Evolutionary conservation across 2,888 invertebrate species (phyloP).

Genomic region (Sinodicranocentrus sp.): DNA sequence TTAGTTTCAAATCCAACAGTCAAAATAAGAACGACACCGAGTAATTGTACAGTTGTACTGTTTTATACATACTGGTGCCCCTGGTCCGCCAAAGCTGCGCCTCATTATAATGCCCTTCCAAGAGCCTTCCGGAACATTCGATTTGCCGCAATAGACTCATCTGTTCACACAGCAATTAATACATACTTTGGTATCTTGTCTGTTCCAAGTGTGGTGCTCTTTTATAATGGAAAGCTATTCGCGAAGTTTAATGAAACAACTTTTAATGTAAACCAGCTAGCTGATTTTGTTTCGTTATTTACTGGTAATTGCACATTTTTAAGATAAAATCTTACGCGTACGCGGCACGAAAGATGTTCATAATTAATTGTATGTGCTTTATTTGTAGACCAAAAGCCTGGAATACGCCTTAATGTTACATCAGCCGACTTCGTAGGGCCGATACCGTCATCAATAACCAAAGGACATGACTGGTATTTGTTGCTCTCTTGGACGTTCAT

Average conservation of each 20-base stretch:
- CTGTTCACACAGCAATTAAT: constrained; percentile 81
- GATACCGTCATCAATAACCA: constrained; percentile 86
- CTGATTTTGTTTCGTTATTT: constrained; percentile 86
- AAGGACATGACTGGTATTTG: constrained; percentile 89
- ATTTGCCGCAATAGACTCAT: constrained; percentile 89
- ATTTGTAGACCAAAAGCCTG: constrained; percentile 82
- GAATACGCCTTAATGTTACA: constrained; percentile 84
- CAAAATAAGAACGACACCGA: constrained; percentile 83
- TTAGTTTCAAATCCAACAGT: constrained; percentile 84
- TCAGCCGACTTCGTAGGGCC: constrained; percentile 90
- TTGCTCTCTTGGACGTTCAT: constrained; percentile 93
- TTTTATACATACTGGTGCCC: constrained; percentile 93
- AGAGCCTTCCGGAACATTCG: constrained; percentile 91
- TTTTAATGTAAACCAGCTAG: constrained; percentile 88
- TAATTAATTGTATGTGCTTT: constrained; percentile 14
- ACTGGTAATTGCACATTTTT: too few species aligned
- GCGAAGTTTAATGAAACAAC: constrained; percentile 91
- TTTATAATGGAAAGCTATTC: constrained; percentile 92
- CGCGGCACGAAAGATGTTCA: too few species aligned
- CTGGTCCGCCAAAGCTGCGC: constrained; percentile 93
- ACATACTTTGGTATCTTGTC: constrained; percentile 95
- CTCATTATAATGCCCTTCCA: constrained; percentile 93
- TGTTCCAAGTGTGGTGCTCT: constrained; percentile 91
- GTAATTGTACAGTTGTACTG: constrained; percentile 85
- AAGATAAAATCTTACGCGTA: too few species aligned